A percentile compares a stretch with the other conserved stretches of the same genome.
These are phyloP conservation scores for Sebastes hubbsi DNA, from an alignment of 2,797 vertebrate species.

Conservation along the genomic window DNA sequence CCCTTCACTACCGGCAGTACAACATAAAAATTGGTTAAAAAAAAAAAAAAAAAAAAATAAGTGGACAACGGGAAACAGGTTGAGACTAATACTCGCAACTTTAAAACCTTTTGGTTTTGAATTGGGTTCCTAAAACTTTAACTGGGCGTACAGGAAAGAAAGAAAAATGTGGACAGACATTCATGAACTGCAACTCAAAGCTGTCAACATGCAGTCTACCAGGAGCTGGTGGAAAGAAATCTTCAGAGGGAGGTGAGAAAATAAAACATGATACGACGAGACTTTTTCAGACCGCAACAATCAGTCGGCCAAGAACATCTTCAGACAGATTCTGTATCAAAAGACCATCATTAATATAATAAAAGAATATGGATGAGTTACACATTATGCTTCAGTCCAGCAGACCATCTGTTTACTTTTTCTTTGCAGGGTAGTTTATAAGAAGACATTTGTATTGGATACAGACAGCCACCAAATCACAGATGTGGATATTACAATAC, in stretches of 20 bases:
- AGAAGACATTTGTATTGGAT: conserved; percentile 43
- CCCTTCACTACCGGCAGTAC: conserved; percentile 22
- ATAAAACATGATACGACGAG: neutral
- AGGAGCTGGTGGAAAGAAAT: neutral
- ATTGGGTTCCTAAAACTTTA: conserved; percentile 25
- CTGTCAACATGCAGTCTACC: neutral
- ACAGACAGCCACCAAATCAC: conserved; percentile 56
- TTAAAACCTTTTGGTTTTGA: conserved; percentile 26
- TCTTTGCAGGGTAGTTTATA: conserved; percentile 15
- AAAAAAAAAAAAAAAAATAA: neutral
- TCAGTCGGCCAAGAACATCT: conserved; percentile 37
- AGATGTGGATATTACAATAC: conserved; percentile 49
- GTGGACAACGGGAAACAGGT: neutral
- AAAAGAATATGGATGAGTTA: conserved; percentile 27
- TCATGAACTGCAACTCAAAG: conserved; percentile 20
- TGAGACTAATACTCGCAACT: conserved; percentile 17
- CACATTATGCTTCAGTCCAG: conserved; percentile 26
- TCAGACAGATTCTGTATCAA: conserved; percentile 43
- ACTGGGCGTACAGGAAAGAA: neutral
- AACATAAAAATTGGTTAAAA: conserved; percentile 16
- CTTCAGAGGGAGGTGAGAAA: neutral
- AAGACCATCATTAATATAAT: conserved; percentile 16
- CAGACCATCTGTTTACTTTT: conserved; percentile 2
- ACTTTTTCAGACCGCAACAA: conserved; percentile 28
- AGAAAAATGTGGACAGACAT: conserved; percentile 31